phyloP scores from a whole-genome alignment of 2,888 invertebrate genomes.

The Scelioninae gen. 1 region DNA sequence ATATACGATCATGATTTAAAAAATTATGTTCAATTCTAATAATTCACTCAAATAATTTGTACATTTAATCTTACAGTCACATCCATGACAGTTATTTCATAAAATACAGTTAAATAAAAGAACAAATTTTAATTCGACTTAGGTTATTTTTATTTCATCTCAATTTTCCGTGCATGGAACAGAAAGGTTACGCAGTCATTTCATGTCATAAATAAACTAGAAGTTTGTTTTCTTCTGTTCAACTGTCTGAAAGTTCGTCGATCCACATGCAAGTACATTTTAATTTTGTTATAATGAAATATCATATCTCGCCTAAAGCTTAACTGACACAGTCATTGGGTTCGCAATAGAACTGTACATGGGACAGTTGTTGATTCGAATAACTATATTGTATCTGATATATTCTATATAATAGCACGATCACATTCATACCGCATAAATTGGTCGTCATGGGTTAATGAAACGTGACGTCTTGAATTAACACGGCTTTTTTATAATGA shows the following conservation, averaged over 20 bases:
- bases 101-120: no score
- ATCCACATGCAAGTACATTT: constrained; percentile 18
- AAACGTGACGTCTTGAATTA: constrained; percentile 30
- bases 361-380: constrained; percentile 8
- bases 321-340: not conserved
- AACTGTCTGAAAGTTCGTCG: constrained; percentile 25
- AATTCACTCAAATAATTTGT: no score
- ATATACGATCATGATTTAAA: no score
- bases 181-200: no score
- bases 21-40: no score
- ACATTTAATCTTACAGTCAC: no score
- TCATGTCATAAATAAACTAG: no score
- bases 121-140: no score
- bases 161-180: no score
- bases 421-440: constrained; percentile 27
- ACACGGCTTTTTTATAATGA: constrained; percentile 31
- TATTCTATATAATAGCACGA: constrained; percentile 3
- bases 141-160: no score
- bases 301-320: not conserved
- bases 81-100: no score
- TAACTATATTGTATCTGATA: constrained; percentile 2
- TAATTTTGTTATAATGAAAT: constrained; percentile 28
- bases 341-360: not conserved
- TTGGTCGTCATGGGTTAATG: constrained; percentile 29
- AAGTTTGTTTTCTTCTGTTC: no score